Conservation (phyloP, 2,797 vertebrate species). For the Malacoctenus gilli region DNA sequence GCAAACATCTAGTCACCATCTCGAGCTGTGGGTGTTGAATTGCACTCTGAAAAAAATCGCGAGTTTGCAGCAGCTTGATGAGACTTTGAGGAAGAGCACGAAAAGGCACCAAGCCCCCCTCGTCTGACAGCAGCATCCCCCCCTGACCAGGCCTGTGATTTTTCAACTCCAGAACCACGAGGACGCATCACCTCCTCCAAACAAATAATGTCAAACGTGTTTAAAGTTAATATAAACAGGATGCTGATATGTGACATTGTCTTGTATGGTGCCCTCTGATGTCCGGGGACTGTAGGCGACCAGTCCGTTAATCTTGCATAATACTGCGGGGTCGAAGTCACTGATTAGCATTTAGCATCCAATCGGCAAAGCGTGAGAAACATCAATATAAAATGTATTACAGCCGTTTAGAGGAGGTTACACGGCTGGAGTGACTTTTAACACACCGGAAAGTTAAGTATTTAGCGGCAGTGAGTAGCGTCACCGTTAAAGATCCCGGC, state of each 20-base stretch:
- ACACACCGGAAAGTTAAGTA: background rate
- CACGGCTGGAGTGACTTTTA: too few relatives aligned
- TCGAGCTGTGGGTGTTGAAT: too few relatives aligned
- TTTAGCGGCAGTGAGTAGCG: background rate
- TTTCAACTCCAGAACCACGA: background rate
- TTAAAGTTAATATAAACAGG: background rate
- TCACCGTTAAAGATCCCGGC: background rate
- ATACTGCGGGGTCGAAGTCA: background rate
- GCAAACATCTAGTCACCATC: too few relatives aligned
- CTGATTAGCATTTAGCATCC: constrained; percentile 33
- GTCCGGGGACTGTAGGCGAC: background rate
- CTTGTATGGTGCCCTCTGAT: background rate
- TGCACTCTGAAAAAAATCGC: too few relatives aligned
- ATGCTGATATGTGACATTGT: too few relatives aligned
- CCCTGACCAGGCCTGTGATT: constrained; percentile 47
- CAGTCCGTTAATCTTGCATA: constrained; percentile 28
- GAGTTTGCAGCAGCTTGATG: too few relatives aligned
- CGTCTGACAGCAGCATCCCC: constrained; percentile 2
- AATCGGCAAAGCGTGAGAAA: accelerated
- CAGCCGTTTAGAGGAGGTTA: background rate
- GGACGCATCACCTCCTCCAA: too few relatives aligned
- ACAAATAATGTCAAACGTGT: too few relatives aligned
- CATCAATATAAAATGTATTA: background rate
- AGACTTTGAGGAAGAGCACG: background rate
- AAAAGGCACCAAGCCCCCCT: background rate